phyloP scores from a whole-genome alignment of 1,140 invertebrate species.

The Octopus bimaculoides region DNA sequence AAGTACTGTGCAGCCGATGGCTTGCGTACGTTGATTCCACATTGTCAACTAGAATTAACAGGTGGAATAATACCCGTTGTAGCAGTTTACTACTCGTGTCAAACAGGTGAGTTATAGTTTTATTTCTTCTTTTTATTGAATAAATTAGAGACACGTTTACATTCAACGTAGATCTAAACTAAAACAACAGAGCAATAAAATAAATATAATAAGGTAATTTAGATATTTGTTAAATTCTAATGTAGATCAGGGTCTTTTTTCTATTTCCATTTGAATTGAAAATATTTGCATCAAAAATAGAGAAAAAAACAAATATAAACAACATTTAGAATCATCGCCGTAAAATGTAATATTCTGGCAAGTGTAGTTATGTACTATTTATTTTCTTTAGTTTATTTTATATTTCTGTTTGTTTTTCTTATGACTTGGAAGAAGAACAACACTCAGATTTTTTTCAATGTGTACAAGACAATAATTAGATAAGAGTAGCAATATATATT shows the following conservation, averaged over 20 bases:
- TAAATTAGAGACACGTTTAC: not conserved
- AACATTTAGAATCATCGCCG: no score
- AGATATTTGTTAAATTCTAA: not conserved
- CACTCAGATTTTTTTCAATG: no score
- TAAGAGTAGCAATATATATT: no score
- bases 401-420: no score
- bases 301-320: no score
- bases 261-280: not conserved
- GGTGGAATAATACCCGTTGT: not conserved
- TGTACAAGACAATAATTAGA: no score
- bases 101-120: not conserved
- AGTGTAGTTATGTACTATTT: no score
- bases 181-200: not conserved
- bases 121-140: not conserved
- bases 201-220: not conserved
- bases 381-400: no score
- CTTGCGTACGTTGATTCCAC: not conserved
- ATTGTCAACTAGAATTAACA: not conserved
- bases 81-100: conserved; percentile 3
- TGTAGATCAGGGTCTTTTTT: not conserved
- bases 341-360: no score
- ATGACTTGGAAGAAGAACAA: no score
- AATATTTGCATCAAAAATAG: not conserved
- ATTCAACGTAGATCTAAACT: not conserved
- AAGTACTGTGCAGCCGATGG: not conserved